Base-by-base conservation (phyloP, 2,797 vertebrate genomes). In the Tenualosa ilisha region DNA sequence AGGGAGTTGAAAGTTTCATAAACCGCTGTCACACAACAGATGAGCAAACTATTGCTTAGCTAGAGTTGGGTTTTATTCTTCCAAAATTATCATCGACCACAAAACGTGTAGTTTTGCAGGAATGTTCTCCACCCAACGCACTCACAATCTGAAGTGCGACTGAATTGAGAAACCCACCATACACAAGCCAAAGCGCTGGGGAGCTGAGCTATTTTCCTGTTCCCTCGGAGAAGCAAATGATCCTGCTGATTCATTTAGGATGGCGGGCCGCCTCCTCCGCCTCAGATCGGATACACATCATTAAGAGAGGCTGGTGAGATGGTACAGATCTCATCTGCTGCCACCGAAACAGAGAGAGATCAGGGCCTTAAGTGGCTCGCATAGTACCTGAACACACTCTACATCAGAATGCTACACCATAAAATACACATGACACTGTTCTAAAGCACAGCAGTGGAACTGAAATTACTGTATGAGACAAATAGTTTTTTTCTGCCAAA, bases 201-300 rank as follows among this genome's bases (percentile, higher is more conserved):
- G 43, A 46, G 37, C 26, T 72, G 68, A 75, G 68, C 37, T 75
- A 13, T 75, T 75, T 37, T 40, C 68, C 37, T 75, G 31, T 75
- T 40, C 68, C 68, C 68, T 75, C 3, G 5, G 68, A 75, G 31
- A 40, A 75, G 31, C 26, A 75, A 75, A 75, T 75, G 68, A 68
- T 68, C 63, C 63, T 37, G 63, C 24, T 31, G 63, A 75, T 75
- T 75, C 68, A 40, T 75, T 75, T 40, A 40, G 68, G 7, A 75
- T 26, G 68, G 31, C 20, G 31, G 15, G 4, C 68, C 40, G 68
- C 68, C 31, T 26, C 13, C 68, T 6, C 13, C 5, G 12, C 31
- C 68, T 75, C 68, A 40, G 40, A 75, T 75, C 68, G 31, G 68
- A 75, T 75, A 75, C 68, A 17, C 13, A 31, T 75, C 68, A 75